Conservation (phyloP, 2,797 vertebrate genomes). For the Anomalospiza imberbis region DNA sequence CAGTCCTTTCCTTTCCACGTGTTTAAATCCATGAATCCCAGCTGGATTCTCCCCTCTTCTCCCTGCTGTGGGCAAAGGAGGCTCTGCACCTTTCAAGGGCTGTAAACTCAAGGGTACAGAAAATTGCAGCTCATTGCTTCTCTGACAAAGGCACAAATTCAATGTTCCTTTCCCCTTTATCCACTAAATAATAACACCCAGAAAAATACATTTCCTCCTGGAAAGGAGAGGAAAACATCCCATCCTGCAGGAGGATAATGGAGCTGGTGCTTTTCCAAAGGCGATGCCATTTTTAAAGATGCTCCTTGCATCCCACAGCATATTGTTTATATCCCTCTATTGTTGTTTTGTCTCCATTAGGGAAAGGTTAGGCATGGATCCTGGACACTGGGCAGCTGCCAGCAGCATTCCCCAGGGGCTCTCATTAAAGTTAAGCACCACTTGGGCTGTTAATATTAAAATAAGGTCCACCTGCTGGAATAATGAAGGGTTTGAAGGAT, state of each 20-base stretch:
- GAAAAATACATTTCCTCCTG: not conserved
- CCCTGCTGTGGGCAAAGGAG: not conserved
- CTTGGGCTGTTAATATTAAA: not conserved
- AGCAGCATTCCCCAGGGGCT: not conserved
- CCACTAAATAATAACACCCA: not conserved
- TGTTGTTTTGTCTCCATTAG: slow-evolving; percentile 34
- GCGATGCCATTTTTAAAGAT: not conserved
- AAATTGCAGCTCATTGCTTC: not conserved
- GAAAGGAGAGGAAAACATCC: not conserved
- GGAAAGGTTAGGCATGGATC: not conserved
- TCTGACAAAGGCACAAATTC: not conserved
- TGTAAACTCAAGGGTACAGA: not conserved
- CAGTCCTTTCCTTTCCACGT: accelerated
- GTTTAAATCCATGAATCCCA: not conserved
- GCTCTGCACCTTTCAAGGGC: not conserved
- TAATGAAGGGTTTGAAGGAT: not conserved
- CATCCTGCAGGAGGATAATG: not conserved
- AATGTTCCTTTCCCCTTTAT: not conserved
- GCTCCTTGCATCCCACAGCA: not conserved
- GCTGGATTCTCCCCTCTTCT: not conserved
- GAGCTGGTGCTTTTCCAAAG: slow-evolving; percentile 7
- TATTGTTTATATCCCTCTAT: slow-evolving; percentile 33
- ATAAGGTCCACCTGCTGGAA: not conserved
- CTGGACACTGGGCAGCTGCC: slow-evolving; percentile 16
- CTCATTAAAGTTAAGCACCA: not conserved